A percentile compares a stretch with the other conserved stretches of the same genome.
Evolutionary conservation across 2,888 invertebrate species (phyloP).

Genomic region (Pyrocoelia pectoralis): DNA sequence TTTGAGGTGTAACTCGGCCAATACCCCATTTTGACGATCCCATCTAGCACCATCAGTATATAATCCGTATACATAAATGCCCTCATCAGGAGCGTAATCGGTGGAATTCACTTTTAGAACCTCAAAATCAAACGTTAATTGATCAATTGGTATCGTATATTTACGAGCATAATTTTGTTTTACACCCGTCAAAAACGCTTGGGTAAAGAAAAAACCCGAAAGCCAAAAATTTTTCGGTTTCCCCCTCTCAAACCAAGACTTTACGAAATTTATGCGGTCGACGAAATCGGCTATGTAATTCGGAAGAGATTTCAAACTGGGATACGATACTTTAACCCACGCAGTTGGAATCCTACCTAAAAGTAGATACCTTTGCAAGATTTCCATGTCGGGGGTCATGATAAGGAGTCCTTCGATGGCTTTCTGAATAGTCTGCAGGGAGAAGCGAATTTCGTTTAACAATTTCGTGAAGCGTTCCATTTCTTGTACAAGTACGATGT

Average conservation of each 20-base stretch:
- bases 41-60: constrained; percentile 91
- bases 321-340: constrained; percentile 87
- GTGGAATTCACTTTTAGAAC: constrained; percentile 58
- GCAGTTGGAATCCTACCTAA: constrained; percentile 79
- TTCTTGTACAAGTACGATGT: constrained; percentile 83
- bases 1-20: constrained; percentile 85
- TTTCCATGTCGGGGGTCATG: constrained; percentile 85
- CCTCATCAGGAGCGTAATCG: constrained; percentile 60
- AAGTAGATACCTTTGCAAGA: constrained; percentile 73
- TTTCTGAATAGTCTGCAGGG: constrained; percentile 77
- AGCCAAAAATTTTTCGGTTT: constrained; percentile 89
- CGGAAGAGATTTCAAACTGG: constrained; percentile 85
- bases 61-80: constrained; percentile 77
- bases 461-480: constrained; percentile 76
- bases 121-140: constrained; percentile 77
- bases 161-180: constrained; percentile 90
- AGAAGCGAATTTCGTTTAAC: constrained; percentile 68
- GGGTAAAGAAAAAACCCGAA: constrained; percentile 92
- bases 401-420: constrained; percentile 85
- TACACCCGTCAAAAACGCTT: constrained; percentile 89
- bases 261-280: constrained; percentile 76
- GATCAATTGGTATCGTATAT: constrained; percentile 86
- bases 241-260: constrained; percentile 70
- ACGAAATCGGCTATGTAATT: constrained; percentile 84
- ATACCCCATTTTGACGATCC: constrained; percentile 71